Conservation (phyloP, 2,113 vertebrate species). For the Heliornis fulica region DNA sequence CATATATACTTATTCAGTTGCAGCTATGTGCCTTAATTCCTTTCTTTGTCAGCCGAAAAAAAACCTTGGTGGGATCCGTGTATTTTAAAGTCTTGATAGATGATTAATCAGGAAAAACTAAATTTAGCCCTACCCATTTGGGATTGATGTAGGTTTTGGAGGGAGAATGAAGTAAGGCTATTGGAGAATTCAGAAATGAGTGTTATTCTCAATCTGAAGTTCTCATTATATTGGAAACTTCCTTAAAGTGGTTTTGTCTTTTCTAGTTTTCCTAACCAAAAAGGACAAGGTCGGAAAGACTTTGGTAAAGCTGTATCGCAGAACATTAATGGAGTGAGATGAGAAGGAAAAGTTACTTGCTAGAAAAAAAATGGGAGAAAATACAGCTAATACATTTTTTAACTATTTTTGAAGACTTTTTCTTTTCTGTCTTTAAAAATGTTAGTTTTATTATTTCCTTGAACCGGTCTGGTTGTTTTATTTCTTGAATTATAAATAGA, state of each 20-base stretch:
- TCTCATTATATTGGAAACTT: neutral
- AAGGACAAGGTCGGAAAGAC: neutral
- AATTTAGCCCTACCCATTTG: neutral
- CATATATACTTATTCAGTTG: neutral
- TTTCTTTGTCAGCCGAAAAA: neutral
- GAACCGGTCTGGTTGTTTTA: neutral
- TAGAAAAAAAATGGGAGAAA: neutral
- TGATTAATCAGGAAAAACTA: neutral
- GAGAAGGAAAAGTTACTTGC: neutral
- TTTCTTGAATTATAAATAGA: neutral
- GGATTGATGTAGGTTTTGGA: neutral
- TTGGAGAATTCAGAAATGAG: neutral
- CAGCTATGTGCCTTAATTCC: neutral
- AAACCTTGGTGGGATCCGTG: neutral
- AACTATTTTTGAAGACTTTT: neutral
- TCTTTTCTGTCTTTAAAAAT: neutral
- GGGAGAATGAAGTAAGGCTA: neutral
- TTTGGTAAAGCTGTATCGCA: neutral
- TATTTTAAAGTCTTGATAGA: neutral
- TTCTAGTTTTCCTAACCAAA: neutral
- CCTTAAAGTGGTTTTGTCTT: neutral
- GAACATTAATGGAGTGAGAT: neutral
- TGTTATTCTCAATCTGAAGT: neutral
- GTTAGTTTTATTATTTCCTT: neutral
- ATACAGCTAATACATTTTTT: neutral